A percentile compares a stretch with the other conserved stretches of the same genome.
Conservation (phyloP, 2,113 vertebrate genomes). For the Parus major region DNA sequence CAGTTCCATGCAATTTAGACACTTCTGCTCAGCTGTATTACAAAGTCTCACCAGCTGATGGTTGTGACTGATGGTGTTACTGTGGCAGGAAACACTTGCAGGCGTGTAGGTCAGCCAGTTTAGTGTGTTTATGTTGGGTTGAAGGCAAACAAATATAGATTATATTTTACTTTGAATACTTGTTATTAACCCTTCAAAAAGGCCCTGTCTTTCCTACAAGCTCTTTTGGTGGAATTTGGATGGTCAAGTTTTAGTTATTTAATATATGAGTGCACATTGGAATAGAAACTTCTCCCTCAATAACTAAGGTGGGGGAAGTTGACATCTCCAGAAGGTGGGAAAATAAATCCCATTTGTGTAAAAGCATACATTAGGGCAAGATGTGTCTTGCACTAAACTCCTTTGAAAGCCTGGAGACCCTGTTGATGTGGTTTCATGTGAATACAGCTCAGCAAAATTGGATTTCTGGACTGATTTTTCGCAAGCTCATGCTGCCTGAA, state of each 20-base stretch:
- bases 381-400: not conserved
- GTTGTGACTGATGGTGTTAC: not conserved
- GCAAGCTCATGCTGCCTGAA: not conserved
- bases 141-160: not conserved
- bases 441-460: not conserved
- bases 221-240: not conserved
- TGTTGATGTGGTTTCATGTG: not conserved
- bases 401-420: not conserved
- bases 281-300: not conserved
- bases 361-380: not conserved
- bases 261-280: not conserved
- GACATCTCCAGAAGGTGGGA: not conserved
- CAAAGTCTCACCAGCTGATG: not conserved
- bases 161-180: not conserved
- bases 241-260: not conserved
- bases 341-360: not conserved
- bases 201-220: not conserved
- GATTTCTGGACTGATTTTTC: not conserved
- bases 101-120: rapidly evolving
- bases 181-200: not conserved
- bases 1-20: not conserved
- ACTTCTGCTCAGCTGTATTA: not conserved
- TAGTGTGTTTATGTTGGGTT: not conserved
- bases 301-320: not conserved
- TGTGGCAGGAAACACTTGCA: rapidly evolving